Evolutionary conservation across 2,113 vertebrate species (phyloP), one percentile per base, ranked within the genome.

Genomic region (Scatophagus argus): DNA sequence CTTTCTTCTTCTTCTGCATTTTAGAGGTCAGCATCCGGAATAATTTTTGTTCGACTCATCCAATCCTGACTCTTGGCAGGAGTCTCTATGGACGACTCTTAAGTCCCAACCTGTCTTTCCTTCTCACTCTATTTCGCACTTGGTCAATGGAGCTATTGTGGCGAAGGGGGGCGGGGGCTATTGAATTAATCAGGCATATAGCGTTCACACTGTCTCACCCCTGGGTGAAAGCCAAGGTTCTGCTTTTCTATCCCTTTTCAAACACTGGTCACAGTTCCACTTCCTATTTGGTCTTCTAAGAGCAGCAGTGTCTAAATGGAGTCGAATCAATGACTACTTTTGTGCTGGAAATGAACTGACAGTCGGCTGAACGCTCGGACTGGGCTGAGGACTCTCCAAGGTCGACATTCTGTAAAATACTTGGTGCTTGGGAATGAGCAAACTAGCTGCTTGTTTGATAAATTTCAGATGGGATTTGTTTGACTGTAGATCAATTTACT

Each of bases 111-210:
- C 61, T 41, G 55, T 75, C 54, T 79, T 68, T 83, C 58, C 44
- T 43, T 55, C 46, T 61, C 69, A 44, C 67, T 71, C 70, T 49
- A 71, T 71, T 83, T 82, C 83, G 74, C 81, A 75, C 74, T 66
- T 77, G 36, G 68, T 93, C 87, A 93, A 92, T 84, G 85, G 80
- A 54, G 86, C 80, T 79, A 89, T 89, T 90, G 87, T 93, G 16
- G n/a, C n/a, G n/a, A n/a, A n/a, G n/a, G n/a, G n/a, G n/a, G 58
- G 39, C n/a, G 34, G 23, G 63, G 54, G 54, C 54, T 58, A 78
- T 86, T 85, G 89, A 87, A 88, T 89, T 80, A 80, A 91, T 90
- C 83, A 87, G 77, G 79, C 83, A 74, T 79, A 84, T 88, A 87
- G 90, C 77, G 47, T 89, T 89, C 80, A 91, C 78, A 59, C 74